These are phyloP conservation scores for Drosophila subobscura DNA, from an alignment of 1,140 invertebrate genomes.

Conservation along the genomic window DNA sequence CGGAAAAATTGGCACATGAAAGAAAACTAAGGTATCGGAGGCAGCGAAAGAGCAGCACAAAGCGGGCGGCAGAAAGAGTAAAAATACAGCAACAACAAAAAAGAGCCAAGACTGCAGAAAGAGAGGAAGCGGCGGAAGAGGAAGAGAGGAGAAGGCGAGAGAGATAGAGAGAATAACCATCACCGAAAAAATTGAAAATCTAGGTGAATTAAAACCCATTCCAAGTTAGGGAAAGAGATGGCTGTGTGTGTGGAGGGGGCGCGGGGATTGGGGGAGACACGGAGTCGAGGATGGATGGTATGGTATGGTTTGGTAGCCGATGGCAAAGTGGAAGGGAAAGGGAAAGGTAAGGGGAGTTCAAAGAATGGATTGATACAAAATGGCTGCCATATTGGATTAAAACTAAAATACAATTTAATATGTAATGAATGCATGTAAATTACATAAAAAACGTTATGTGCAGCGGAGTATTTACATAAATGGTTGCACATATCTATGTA, in stretches of 20 bases:
- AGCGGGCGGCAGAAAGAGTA: slow-evolving; percentile 47
- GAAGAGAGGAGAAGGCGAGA: slow-evolving; percentile 33
- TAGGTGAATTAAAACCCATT: slow-evolving; percentile 66
- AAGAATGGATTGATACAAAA: slow-evolving; percentile 78
- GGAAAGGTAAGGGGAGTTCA: slow-evolving; percentile 48
- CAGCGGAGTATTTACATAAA: slow-evolving; percentile 23
- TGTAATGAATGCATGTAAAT: slow-evolving; percentile 56
- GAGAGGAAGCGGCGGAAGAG: slow-evolving; percentile 10
- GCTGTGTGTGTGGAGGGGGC: background rate
- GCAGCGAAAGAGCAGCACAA: slow-evolving; percentile 56
- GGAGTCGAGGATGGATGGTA: slow-evolving; percentile 17
- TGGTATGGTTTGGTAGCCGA: too few species aligned
- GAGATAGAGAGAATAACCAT: slow-evolving; percentile 39
- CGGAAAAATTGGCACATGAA: slow-evolving; percentile 73
- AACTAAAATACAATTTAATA: slow-evolving; percentile 81
- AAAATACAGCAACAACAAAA: slow-evolving; percentile 40
- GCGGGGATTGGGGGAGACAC: slow-evolving; percentile 11
- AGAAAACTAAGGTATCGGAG: slow-evolving; percentile 63
- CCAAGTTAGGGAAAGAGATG: slow-evolving; percentile 26
- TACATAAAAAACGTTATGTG: slow-evolving; percentile 32
- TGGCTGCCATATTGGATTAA: slow-evolving; percentile 83
- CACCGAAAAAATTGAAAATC: slow-evolving; percentile 62
- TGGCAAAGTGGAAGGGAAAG: slow-evolving; percentile 14
- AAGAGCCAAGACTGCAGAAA: slow-evolving; percentile 62
- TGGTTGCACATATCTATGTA: slow-evolving; percentile 31